Percentiles rank a stretch among this genome's conserved stretches.
phyloP scores from a whole-genome alignment of 53 echinoderm and acorn worm species.

The Glandiceps talaboti region DNA sequence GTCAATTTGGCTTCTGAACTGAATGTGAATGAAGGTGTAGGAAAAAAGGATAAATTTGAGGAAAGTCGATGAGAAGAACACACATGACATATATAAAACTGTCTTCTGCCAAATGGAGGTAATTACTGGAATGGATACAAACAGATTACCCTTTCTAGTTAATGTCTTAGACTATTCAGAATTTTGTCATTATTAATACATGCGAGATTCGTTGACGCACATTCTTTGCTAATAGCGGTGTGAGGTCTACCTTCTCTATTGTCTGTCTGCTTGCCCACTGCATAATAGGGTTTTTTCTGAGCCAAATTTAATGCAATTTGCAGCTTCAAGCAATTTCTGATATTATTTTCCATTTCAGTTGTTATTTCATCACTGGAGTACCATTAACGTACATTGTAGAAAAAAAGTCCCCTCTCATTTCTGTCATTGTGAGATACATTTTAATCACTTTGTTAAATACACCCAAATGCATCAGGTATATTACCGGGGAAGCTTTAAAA shows the following conservation, averaged over 20 bases:
- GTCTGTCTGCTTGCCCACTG: neutral
- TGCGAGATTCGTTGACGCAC: neutral
- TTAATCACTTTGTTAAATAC: too few species aligned
- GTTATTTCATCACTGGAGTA: neutral
- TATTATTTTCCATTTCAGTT: neutral
- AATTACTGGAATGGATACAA: neutral
- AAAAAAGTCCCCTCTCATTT: too few species aligned
- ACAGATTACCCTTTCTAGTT: neutral
- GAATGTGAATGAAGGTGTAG: too few species aligned
- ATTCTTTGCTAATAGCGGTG: neutral
- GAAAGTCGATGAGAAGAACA: too few species aligned
- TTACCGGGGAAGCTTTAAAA: too few species aligned
- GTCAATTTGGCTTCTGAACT: too few species aligned
- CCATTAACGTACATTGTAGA: too few species aligned
- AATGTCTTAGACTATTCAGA: neutral
- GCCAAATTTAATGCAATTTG: neutral
- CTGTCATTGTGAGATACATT: too few species aligned
- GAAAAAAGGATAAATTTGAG: too few species aligned
- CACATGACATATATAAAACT: too few species aligned
- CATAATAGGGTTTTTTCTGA: neutral
- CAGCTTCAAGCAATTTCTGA: neutral
- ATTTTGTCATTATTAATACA: neutral
- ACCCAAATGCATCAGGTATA: too few species aligned
- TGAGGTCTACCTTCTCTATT: neutral
- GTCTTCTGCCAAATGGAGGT: neutral